Evolutionary conservation across 2,888 invertebrate genomes (phyloP).

Genomic region (Nyleta sp.): DNA sequence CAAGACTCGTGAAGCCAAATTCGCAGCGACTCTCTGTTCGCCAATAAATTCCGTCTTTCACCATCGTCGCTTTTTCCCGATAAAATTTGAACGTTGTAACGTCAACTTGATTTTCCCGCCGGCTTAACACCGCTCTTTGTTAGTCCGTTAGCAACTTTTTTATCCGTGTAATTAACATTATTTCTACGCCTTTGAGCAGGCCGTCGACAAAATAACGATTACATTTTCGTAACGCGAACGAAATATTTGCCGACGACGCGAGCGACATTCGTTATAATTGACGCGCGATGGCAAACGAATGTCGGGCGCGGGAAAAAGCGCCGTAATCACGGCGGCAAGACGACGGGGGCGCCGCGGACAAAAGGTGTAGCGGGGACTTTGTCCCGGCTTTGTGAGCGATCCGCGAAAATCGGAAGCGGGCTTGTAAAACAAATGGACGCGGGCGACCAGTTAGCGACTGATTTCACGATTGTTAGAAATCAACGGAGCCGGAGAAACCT

Average conservation of each 20-base stretch:
- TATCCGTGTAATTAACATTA: constrained; percentile 16
- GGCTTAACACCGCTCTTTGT: constrained; percentile 39
- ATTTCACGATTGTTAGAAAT: too few relatives aligned
- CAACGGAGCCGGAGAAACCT: too few relatives aligned
- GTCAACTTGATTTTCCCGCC: constrained; percentile 32
- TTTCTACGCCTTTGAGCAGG: constrained; percentile 14
- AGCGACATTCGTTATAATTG: constrained; percentile 30
- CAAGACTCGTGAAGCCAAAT: background rate
- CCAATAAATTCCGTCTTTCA: constrained; percentile 20
- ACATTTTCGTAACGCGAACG: background rate
- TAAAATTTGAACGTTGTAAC: constrained; percentile 37
- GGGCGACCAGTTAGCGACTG: too few relatives aligned
- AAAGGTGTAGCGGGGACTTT: too few relatives aligned
- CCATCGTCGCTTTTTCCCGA: constrained; percentile 10
- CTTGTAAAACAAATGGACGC: too few relatives aligned
- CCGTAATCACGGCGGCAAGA: constrained; percentile 32
- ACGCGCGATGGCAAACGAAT: constrained; percentile 33
- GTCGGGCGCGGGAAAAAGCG: constrained; percentile 24
- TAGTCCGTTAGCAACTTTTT: constrained; percentile 30
- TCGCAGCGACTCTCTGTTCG: background rate
- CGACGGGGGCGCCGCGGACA: too few relatives aligned
- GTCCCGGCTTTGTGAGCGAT: too few relatives aligned
- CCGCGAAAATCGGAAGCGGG: too few relatives aligned
- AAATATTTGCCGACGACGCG: constrained; percentile 16
- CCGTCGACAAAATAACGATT: too few relatives aligned